These are phyloP conservation scores for Sigmodon hispidus DNA, from an alignment of 2,113 vertebrate species.

Conservation along the genomic window DNA sequence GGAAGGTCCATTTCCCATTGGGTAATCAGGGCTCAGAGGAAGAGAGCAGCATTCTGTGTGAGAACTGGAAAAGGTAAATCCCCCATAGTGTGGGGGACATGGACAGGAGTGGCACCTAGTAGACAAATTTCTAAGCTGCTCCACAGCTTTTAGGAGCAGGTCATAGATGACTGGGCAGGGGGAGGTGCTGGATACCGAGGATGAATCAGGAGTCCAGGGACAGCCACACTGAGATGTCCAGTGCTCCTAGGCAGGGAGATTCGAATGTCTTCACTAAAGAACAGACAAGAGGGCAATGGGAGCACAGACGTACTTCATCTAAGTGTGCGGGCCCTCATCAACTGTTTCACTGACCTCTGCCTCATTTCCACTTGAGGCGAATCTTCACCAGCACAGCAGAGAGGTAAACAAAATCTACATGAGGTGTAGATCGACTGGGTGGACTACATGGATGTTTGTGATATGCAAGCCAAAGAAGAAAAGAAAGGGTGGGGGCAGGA, in stretches of 20 bases:
- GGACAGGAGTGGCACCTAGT: background rate
- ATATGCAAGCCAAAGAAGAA: background rate
- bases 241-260: fast-evolving
- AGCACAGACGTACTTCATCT: background rate
- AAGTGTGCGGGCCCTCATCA: background rate
- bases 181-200: background rate
- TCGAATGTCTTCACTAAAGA: background rate
- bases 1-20: background rate
- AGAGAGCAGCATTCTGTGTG: fast-evolving
- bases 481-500: background rate
- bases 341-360: background rate
- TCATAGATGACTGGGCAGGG: fast-evolving
- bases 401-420: background rate
- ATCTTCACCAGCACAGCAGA: background rate
- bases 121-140: background rate
- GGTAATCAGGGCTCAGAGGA: background rate
- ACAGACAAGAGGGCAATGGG: background rate
- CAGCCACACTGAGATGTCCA: background rate
- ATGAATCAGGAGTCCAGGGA: background rate
- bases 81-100: background rate
- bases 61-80: background rate
- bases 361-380: background rate
- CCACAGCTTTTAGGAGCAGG: background rate
- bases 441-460: fast-evolving
- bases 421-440: background rate